A percentile compares a stretch with the other conserved stretches of the same genome.
These are phyloP conservation scores for Abscondita cerata DNA, from an alignment of 2,888 invertebrate species.

Conservation along the genomic window DNA sequence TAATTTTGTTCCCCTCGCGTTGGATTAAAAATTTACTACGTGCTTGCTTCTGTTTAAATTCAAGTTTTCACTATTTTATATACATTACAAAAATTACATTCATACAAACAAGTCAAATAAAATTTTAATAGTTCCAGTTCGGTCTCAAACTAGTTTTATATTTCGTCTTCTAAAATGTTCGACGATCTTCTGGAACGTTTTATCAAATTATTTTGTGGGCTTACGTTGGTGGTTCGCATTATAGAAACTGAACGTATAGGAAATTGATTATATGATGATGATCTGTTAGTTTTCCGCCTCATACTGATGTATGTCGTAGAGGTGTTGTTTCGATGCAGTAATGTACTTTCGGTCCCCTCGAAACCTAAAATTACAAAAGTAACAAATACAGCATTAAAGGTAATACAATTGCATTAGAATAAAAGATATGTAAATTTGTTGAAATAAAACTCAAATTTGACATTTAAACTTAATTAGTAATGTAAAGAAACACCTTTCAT, in stretches of 20 bases:
- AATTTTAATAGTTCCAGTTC: too few species aligned
- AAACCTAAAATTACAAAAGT: constrained; percentile 51
- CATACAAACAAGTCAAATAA: too few species aligned
- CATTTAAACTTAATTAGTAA: too few species aligned
- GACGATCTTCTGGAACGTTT: constrained; percentile 23
- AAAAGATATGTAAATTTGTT: not conserved
- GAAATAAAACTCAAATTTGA: not conserved
- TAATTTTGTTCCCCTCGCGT: constrained; percentile 4
- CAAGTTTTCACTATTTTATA: too few species aligned
- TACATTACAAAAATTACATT: too few species aligned
- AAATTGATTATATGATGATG: constrained; percentile 44
- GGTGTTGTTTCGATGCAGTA: constrained; percentile 68
- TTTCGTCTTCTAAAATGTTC: constrained; percentile 34
- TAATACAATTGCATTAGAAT: not conserved
- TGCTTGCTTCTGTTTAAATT: not conserved
- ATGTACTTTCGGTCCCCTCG: constrained; percentile 62
- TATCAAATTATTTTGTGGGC: constrained; percentile 32
- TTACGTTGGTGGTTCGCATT: constrained; percentile 43
- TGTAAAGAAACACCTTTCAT: too few species aligned
- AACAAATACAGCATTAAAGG: not conserved
- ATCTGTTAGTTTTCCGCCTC: constrained; percentile 57
- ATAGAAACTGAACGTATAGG: constrained; percentile 51
- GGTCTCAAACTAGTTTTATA: too few species aligned
- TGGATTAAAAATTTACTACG: not conserved
- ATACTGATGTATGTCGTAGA: constrained; percentile 69